Conservation (phyloP, 64 coral and sea anemone species). For the Cladopsammia gracilis region DNA sequence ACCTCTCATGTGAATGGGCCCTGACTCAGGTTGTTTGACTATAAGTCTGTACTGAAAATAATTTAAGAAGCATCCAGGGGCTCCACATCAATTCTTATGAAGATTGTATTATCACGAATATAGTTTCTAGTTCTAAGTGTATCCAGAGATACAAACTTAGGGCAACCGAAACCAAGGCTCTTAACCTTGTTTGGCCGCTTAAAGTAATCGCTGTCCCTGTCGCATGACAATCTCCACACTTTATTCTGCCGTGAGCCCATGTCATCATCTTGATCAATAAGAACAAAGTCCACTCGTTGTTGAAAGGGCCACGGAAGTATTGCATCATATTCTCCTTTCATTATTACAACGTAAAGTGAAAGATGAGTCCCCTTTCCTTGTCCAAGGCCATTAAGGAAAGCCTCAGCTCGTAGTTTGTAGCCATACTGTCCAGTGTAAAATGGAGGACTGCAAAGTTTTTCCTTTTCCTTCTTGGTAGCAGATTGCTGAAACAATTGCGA, state of each 20-base stretch:
- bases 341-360: slow-evolving; percentile 97
- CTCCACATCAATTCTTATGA: slow-evolving; percentile 97
- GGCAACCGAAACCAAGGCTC: slow-evolving; percentile 98
- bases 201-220: slow-evolving; percentile 98
- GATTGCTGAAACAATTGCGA: slow-evolving; percentile 93
- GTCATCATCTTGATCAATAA: slow-evolving; percentile 96
- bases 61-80: slow-evolving; percentile 78
- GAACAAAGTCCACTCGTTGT: slow-evolving; percentile 96
- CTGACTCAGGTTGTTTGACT: too few relatives aligned
- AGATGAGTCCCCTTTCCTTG: slow-evolving; percentile 98
- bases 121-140: slow-evolving; percentile 90
- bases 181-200: slow-evolving; percentile 95
- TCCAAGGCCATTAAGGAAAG: slow-evolving; percentile 95
- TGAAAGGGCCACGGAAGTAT: slow-evolving; percentile 99
- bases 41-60: too few relatives aligned
- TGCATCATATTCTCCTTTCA: slow-evolving; percentile 98
- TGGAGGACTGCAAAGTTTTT: slow-evolving; percentile 97
- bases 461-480: slow-evolving; percentile 95
- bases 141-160: slow-evolving; percentile 98
- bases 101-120: slow-evolving; percentile 96
- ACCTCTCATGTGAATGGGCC: too few relatives aligned
- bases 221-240: slow-evolving; percentile 91
- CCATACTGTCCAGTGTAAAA: slow-evolving; percentile 99
- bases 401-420: slow-evolving; percentile 96
- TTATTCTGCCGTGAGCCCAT: slow-evolving; percentile 87